Evolutionary conservation across 2,888 invertebrate genomes (phyloP).

Genomic region (Eupelmus urozonus): DNA sequence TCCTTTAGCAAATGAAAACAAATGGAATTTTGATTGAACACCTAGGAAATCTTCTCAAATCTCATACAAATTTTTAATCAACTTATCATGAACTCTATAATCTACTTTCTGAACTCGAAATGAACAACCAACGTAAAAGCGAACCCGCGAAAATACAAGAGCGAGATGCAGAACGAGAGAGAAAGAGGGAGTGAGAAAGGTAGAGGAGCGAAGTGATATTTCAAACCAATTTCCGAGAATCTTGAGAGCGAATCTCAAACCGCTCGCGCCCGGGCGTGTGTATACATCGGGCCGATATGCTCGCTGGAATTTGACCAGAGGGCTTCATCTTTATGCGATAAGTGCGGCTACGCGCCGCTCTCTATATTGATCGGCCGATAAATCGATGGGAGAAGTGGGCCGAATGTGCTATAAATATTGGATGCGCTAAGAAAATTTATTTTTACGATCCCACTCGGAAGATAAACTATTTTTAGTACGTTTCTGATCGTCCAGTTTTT

Average conservation of each 20-base stretch:
- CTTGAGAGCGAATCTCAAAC: constrained; percentile 35
- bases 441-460: constrained; percentile 37
- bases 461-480: constrained; percentile 49
- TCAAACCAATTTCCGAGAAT: constrained; percentile 40
- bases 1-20: no score
- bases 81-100: no score
- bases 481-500: constrained; percentile 30
- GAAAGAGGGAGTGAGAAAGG: background rate
- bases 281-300: constrained; percentile 13
- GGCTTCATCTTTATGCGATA: constrained; percentile 58
- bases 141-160: no score
- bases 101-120: no score
- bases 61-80: no score
- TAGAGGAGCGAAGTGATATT: constrained; percentile 27
- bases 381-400: constrained; percentile 52
- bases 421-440: constrained; percentile 57
- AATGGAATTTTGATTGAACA: no score
- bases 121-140: no score
- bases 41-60: no score
- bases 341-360: constrained; percentile 30
- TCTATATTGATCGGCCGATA: constrained; percentile 53
- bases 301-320: constrained; percentile 54
- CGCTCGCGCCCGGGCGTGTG: background rate
- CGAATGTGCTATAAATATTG: constrained; percentile 54
- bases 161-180: no score